Evolutionary conservation across 2,888 invertebrate species (phyloP).

Genomic region (Drosophila quinaria): DNA sequence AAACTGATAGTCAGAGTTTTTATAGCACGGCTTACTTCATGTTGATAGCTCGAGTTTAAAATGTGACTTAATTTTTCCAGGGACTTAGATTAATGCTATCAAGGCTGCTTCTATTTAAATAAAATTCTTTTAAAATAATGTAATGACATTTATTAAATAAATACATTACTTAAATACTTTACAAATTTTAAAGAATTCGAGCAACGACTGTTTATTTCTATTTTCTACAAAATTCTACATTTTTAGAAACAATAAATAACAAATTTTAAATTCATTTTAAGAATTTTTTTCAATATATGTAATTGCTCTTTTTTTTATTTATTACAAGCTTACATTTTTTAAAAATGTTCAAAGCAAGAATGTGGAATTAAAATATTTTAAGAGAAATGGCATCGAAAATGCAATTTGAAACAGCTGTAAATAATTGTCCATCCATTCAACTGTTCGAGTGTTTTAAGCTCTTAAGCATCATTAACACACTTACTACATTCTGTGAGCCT

Average conservation of each 20-base stretch:
- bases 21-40: slow-evolving; percentile 38
- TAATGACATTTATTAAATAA: not conserved
- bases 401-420: not conserved
- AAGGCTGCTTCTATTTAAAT: not conserved
- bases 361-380: no score
- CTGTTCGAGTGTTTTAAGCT: not conserved
- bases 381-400: not conserved
- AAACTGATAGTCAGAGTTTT: slow-evolving; percentile 49
- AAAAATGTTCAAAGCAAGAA: no score
- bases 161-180: no score
- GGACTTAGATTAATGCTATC: not conserved
- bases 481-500: slow-evolving; percentile 6
- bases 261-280: no score
- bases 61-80: slow-evolving; percentile 7
- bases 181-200: not conserved
- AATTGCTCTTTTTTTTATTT: no score
- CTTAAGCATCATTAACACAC: slow-evolving; percentile 18
- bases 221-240: no score
- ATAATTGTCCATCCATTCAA: slow-evolving; percentile 2
- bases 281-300: no score
- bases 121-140: not conserved
- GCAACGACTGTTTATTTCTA: no score
- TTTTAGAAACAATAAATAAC: no score
- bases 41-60: slow-evolving; percentile 2
- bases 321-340: no score